A percentile compares a stretch with the other conserved stretches of the same genome.
phyloP scores from a whole-genome alignment of 1,140 invertebrate species.

The Caenorhabditis inopinata region DNA sequence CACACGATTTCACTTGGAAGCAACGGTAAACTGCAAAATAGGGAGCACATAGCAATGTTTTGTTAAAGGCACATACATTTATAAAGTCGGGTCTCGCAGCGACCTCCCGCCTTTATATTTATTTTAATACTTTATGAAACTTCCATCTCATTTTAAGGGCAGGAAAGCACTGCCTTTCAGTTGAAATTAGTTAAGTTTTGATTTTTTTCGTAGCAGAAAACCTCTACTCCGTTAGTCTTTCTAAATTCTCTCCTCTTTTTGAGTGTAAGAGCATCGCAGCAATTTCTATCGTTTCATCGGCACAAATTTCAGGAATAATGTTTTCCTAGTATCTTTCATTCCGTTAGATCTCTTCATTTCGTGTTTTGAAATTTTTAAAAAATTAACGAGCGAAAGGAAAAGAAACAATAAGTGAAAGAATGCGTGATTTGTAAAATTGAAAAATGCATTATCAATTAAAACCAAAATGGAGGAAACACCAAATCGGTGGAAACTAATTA shows the following conservation, averaged over 20 bases:
- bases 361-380: too few relatives aligned
- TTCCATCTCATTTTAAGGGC: neutral
- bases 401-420: too few relatives aligned
- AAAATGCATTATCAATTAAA: too few relatives aligned
- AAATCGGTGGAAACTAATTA: too few relatives aligned
- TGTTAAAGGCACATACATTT: slow-evolving; percentile 8
- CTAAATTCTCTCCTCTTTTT: too few relatives aligned
- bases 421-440: too few relatives aligned
- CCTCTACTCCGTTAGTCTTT: too few relatives aligned
- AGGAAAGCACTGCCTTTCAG: neutral
- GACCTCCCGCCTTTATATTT: slow-evolving; percentile 7
- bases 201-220: neutral
- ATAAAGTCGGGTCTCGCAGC: neutral
- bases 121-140: neutral
- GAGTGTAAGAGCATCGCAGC: neutral
- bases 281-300: neutral
- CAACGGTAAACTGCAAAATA: neutral
- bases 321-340: too few relatives aligned
- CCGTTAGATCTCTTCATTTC: too few relatives aligned
- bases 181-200: neutral
- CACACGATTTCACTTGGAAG: neutral
- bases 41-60: neutral
- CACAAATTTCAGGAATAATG: too few relatives aligned
- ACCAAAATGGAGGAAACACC: too few relatives aligned
- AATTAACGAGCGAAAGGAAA: too few relatives aligned